phyloP scores from a whole-genome alignment of 2,113 vertebrate genomes.

The Gopherus evgoodei region DNA sequence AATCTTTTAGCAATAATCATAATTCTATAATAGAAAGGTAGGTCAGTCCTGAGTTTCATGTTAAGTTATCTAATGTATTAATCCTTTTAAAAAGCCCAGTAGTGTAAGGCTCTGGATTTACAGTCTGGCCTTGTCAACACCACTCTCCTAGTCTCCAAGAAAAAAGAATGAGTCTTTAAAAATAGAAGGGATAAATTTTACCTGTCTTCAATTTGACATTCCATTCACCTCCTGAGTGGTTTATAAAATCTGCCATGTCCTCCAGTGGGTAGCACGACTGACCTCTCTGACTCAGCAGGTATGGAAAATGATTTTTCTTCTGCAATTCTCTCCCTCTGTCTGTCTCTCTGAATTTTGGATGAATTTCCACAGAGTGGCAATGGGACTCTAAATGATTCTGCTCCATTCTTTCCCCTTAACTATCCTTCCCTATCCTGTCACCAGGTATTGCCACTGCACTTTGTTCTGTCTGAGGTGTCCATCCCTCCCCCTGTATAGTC shows the following conservation, averaged over 20 bases:
- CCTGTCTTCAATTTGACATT: neutral
- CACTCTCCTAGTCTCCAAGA: neutral
- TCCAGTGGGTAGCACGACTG: neutral
- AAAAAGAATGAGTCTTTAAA: neutral
- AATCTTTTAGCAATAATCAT: rapidly evolving
- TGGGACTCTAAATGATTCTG: neutral
- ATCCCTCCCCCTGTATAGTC: neutral
- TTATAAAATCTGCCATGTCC: neutral
- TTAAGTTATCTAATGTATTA: neutral
- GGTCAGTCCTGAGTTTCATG: neutral
- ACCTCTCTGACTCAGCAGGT: neutral
- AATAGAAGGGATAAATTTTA: neutral
- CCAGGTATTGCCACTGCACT: slow-evolving; percentile 63
- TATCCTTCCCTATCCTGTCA: slow-evolving; percentile 60
- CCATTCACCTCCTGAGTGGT: neutral
- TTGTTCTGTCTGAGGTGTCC: neutral
- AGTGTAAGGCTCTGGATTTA: neutral
- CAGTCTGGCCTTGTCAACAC: neutral
- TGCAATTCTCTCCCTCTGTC: neutral
- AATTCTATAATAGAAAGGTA: neutral
- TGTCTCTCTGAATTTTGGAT: neutral
- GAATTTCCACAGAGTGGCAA: neutral
- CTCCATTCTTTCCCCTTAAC: neutral
- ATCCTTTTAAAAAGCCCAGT: neutral
- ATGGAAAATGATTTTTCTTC: neutral